Evolutionary conservation across 2,888 invertebrate genomes (phyloP), one percentile per base, ranked within the genome.

Genomic region (Rutpela maculata): DNA sequence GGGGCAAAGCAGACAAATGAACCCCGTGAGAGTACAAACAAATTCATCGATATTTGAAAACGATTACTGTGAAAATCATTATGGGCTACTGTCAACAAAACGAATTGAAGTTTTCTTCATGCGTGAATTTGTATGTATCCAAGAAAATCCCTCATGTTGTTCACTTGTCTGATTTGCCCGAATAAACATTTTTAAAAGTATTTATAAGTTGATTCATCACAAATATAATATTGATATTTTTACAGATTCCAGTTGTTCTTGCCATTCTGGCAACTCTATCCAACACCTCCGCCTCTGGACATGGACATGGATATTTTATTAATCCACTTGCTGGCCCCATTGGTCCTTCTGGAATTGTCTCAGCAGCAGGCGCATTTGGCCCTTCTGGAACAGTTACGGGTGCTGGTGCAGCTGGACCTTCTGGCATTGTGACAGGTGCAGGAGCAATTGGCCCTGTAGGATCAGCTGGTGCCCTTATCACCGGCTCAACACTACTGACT

Each of bases 391-490:
- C 62, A 26, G 63, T 80, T n/a, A 78, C 78, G 5, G 70, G 71
- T 55, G 75, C 74, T 56, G 78, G 75, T 3, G 74, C 67, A 4
- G 31, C 73, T 18, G 81, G 81, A 68, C 80, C 78, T 56, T 75
- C 79, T 26, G 81, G 81, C 57, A 72, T 80, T 15, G 75, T 80
- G 0, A 79, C 80, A 63, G 72, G 76, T n/a, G 69, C 72, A 11
- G 80, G 67, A 50, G 74, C 67, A 26, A 79, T 80, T 22, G 78
- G 80, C 18, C 78, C 79, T 12, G 78, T 79, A 11, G 77, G 78
- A 26, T 72, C 78, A 19, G 43, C 66, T n/a, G 81, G 78, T 15
- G 68, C 68, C 15, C 35, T 74, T n/a, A 60, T 77, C 43, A 68
- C 63, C n/a, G 72, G 68, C 12, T 63, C 71, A 50, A 75, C 78